Base-by-base conservation (phyloP, 2,888 invertebrate genomes). In the Gari tellinella region DNA sequence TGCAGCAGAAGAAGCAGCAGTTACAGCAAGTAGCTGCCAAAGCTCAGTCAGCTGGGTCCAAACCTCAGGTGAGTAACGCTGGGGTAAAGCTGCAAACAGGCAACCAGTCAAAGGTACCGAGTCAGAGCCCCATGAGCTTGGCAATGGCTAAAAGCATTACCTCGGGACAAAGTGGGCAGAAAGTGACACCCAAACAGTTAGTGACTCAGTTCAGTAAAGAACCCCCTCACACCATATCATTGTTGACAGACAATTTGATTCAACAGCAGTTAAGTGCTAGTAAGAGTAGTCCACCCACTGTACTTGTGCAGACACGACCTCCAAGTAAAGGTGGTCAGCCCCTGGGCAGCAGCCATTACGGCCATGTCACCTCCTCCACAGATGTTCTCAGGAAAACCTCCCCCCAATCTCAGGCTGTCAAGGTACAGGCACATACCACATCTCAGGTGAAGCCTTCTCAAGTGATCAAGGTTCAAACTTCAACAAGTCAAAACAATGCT, bases 321-420 rank as follows among this genome's bases (percentile, higher is more conserved):
- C 21, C 51, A 25, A 26, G 51, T 17, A 68, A 55, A 51, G n/a
- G n/a, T 23, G 25, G 48, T 53, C 38, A 31, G 31, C 57, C 57
- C n/a, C 58, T 52, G 41, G 10, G 53, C 12, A 41, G 37, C 26
- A 31, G 31, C 25, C 15, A 46, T 21, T 60, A 60, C 17, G 49
- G 48, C 7, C 55, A 31, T 5, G 37, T 56, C 15, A 26, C 23
- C 19, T 55, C 72, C 23, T 17, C 72, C 31, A 21, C 58, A 12
- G 75, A 79, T 10, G 38, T 21, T 38, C 72, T 75, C 75, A 75
- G 75, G 75, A 79, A 79, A 69, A 46, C 58, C n/a, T 72, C 72
- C 8, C 79, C 79, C 23, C 67, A 74, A 48, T 49, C 70, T 38
- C 62, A 12, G 53, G 10, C 31, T 31, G 62, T 38, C 1, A 45